Percentiles rank a stretch among this genome's conserved stretches.
phyloP scores from a whole-genome alignment of 1,140 invertebrate species.

The Babylonia areolata region DNA sequence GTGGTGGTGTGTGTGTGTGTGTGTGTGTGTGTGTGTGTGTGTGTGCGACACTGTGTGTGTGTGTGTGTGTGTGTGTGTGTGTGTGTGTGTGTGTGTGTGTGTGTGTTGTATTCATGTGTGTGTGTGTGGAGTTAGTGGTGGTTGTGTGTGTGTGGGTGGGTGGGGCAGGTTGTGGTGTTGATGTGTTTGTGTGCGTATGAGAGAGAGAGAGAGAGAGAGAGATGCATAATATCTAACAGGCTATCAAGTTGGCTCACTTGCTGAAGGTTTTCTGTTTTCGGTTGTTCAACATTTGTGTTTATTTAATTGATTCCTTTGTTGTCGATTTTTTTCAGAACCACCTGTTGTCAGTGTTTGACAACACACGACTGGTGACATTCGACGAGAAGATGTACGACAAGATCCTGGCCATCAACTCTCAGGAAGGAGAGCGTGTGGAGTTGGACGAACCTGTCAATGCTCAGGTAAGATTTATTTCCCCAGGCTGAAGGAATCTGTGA shows the following conservation, averaged over 20 bases:
- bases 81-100: slow-evolving; percentile 7
- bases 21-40: background rate
- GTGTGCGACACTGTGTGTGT: background rate
- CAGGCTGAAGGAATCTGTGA: too few species aligned
- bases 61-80: background rate
- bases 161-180: too few species aligned
- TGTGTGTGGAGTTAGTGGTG: too few species aligned
- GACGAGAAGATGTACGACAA: slow-evolving; percentile 98
- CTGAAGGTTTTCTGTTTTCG: too few species aligned
- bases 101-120: background rate
- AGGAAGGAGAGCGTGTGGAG: slow-evolving; percentile 93
- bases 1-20: background rate
- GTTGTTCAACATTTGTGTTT: background rate
- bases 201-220: too few species aligned
- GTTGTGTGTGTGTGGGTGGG: background rate
- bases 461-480: slow-evolving; percentile 57
- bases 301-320: background rate
- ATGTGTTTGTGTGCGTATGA: background rate
- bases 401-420: slow-evolving; percentile 93
- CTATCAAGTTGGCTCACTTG: background rate
- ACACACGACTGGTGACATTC: slow-evolving; percentile 93
- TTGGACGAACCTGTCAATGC: slow-evolving; percentile 92
- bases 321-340: slow-evolving; percentile 83
- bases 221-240: background rate
- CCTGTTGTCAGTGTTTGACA: slow-evolving; percentile 96